phyloP scores from a whole-genome alignment of 2,113 vertebrate species.

The Mesoclemmys tuberculata region DNA sequence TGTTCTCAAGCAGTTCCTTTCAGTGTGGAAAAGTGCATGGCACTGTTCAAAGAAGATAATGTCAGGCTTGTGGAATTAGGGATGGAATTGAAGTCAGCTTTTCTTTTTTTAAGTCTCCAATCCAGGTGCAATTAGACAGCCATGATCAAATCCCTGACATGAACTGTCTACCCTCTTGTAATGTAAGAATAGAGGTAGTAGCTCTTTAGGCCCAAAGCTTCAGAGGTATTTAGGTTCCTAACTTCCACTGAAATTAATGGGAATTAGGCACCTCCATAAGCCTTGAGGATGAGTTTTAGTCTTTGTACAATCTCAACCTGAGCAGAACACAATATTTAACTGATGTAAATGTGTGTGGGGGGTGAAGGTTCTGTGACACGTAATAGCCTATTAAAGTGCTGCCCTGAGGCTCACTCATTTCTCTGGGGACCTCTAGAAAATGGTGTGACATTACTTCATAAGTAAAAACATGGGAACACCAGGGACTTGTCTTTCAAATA shows the following conservation, averaged over 20 bases:
- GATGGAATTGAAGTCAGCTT: not conserved
- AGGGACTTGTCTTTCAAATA: not conserved
- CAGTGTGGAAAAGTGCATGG: not conserved
- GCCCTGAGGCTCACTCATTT: conserved; percentile 55
- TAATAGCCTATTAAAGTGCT: conserved; percentile 53
- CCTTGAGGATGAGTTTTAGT: not conserved
- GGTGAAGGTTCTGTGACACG: conserved; percentile 6
- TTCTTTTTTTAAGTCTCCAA: not conserved
- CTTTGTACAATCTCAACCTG: conserved; percentile 14
- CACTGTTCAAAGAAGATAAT: not conserved
- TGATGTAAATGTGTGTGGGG: not conserved
- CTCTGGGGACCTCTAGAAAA: conserved; percentile 47
- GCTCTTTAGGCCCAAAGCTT: not conserved
- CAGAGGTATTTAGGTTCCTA: not conserved
- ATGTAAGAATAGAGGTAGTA: not conserved
- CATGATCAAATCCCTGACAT: not conserved
- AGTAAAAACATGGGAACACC: conserved; percentile 65
- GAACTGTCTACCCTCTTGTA: not conserved
- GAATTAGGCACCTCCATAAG: not conserved
- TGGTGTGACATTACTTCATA: conserved; percentile 28
- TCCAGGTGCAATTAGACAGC: not conserved
- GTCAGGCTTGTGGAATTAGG: not conserved
- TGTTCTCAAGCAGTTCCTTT: conserved; percentile 17
- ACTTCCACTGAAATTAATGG: not conserved
- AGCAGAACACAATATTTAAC: not conserved